These are phyloP conservation scores for Acanthacorydalis orientalis DNA, from an alignment of 2,888 invertebrate genomes.

Conservation along the genomic window DNA sequence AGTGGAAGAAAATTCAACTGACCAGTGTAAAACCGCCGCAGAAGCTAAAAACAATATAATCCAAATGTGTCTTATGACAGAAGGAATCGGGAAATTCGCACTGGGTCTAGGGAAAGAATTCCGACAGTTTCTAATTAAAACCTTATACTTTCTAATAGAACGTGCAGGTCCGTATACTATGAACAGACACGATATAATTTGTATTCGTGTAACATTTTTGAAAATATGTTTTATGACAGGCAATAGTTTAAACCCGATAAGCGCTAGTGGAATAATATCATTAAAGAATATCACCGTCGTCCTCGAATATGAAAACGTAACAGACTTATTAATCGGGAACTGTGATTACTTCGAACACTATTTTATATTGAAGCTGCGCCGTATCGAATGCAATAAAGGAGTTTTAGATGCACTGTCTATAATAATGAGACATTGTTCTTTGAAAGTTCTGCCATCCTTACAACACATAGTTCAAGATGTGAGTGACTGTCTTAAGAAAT, in stretches of 20 bases:
- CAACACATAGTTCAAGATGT: constrained; percentile 54
- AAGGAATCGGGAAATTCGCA: constrained; percentile 52
- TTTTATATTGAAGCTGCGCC: constrained; percentile 44
- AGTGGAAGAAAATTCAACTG: constrained; percentile 16
- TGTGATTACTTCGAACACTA: constrained; percentile 60
- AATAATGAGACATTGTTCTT: constrained; percentile 51
- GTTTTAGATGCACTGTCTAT: constrained; percentile 56
- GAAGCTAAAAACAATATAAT: constrained; percentile 45
- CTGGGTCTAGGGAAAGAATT: constrained; percentile 31
- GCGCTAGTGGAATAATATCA: constrained; percentile 40
- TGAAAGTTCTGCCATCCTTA: constrained; percentile 44
- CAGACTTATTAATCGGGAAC: constrained; percentile 46
- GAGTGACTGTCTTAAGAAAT: no score
- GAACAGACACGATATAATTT: constrained; percentile 9
- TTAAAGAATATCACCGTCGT: constrained; percentile 39
- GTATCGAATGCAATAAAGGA: constrained; percentile 40
- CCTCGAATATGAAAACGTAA: constrained; percentile 33
- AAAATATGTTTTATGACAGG: constrained; percentile 29
- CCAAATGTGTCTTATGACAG: constrained; percentile 47
- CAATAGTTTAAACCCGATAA: constrained; percentile 43
- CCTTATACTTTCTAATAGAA: constrained; percentile 50
- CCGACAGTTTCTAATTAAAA: constrained; percentile 42
- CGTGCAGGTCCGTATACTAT: constrained; percentile 37
- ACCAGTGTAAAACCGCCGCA: constrained; percentile 19
- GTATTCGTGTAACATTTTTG: background rate